Base-by-base conservation (phyloP, 1,140 invertebrate species). In the Drosophila nannoptera region DNA sequence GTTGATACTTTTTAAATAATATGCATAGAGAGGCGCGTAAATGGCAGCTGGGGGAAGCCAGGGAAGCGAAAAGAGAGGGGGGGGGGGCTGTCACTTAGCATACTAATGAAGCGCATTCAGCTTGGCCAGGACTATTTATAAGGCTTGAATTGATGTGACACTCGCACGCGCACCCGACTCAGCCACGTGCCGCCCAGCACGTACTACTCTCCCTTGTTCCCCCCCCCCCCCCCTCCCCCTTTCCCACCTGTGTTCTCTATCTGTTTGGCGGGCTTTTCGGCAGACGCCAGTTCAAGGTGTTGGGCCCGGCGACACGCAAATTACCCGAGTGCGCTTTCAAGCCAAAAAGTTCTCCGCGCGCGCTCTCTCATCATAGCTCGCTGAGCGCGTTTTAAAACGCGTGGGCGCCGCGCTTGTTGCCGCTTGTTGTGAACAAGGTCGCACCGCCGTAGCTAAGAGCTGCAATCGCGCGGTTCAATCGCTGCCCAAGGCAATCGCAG, bases 81-180 rank as follows among this genome's bases (percentile, higher is more conserved):
- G 2, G 52, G 53, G 9, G 53, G 55, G 55, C 12, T 16, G 1
- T 43, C 81, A 86, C 81, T 84, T 84, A 86, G 82, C 81, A 84
- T 84, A 81, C 81, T 84, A 86, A 84, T 84, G 81, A 77, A 77
- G 64, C 46, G 36, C 29, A 14, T 16, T 40, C 52, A 29, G 22
- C 54, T 54, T 72, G 56, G 43, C 54, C 14, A 29, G 49, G 49
- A 52, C 49, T 52, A 52, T 52, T 52, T 52, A 52, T 46, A 45
- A 56, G 54, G 31, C 22, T 54, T 46, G 7, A 78, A 78, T 78
- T 70, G 54, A 82, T 78, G 76, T 73, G 59, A 32, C 61, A 66
- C 71, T 75, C 66, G 60, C 78, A 81, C 78, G 78, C 75, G 76
- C 74, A 59, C 45, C 46, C 56, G 22, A 2, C 1, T 22, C 22